Evolutionary conservation across 2,797 vertebrate species (phyloP), one percentile per base, ranked within the genome.

Genomic region (Dendrocincla tyrannina): DNA sequence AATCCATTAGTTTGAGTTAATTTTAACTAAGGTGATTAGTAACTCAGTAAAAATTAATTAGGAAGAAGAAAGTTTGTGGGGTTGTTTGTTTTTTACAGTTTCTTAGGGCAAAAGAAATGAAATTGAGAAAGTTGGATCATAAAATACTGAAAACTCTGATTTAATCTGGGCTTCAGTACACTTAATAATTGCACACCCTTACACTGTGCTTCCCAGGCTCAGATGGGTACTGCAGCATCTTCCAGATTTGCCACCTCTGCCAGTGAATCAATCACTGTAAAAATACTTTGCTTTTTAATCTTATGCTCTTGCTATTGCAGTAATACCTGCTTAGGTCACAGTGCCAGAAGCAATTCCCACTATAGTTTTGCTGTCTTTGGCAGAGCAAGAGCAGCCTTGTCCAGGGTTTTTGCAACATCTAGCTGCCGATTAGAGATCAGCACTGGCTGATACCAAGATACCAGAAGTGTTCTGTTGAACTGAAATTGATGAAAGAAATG

Each of bases 11-110:
- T 33, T 41, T 58, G 32, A 91, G 89, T 95, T 89, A 92, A 91
- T 63, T 79, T 92, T 93, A 93, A 95, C 94, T 80, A 67, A 70
- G 47, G 53, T 77, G 33, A 49, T 80, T 60, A 87, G 35, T 89
- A 92, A 95, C 81, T 74, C 72, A 76, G 70, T 81, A 86, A 72
- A 37, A 85, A 66, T 47, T 30, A 86, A 44, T 89, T 74, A 46
- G 20, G 33, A 85, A 20, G 4, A 25, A 70, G 73, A 37, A 19
- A 5, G 4, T 1, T 10, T 4, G 6, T 9, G 9, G 6, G 42
- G 42, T 5, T 20, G 30, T 6, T 76, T 68, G 8, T 5, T 68
- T 42, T 85, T 56, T 23, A 33, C 23, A 27, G 55, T 74, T 87
- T 67, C 73, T 59, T 69, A 50, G 13, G 19, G 32, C 30, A 91